phyloP scores from a whole-genome alignment of 2,797 vertebrate genomes.

The Okamejei kenojei region DNA sequence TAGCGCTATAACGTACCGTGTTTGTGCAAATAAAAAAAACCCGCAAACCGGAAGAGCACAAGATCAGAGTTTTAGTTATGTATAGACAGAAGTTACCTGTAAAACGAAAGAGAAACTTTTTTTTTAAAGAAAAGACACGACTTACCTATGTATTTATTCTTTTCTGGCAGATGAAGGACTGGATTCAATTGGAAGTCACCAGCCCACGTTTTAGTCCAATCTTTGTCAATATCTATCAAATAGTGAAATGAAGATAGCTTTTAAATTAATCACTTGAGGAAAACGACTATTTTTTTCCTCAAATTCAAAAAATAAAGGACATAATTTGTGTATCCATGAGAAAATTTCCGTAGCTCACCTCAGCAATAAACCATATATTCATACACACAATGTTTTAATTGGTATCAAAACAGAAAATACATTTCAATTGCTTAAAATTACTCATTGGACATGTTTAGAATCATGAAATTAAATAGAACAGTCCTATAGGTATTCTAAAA shows the following conservation, averaged over 20 bases:
- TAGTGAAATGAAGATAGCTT: constrained; percentile 16
- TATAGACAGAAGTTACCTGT: not conserved
- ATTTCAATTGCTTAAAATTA: not conserved
- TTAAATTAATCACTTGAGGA: not conserved
- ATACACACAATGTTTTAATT: not conserved
- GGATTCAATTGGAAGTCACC: constrained; percentile 70
- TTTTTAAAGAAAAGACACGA: constrained; percentile 39
- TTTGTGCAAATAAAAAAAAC: too few species aligned
- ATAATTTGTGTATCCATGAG: not conserved
- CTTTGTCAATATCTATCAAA: constrained; percentile 65
- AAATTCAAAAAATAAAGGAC: not conserved
- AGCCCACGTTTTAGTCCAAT: constrained; percentile 72
- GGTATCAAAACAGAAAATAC: not conserved
- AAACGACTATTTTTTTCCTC: not conserved
- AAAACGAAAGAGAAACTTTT: not conserved
- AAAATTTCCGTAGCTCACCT: not conserved
- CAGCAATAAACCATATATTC: not conserved
- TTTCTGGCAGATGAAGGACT: constrained; percentile 78
- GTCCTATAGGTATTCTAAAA: not conserved
- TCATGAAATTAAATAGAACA: not conserved
- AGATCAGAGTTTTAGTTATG: too few species aligned
- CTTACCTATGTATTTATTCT: constrained; percentile 89
- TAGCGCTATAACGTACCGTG: too few species aligned
- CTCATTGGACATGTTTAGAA: not conserved
- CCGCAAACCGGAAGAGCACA: too few species aligned